Conservation (phyloP, 2,113 vertebrate species). For the Lathamus discolor region DNA sequence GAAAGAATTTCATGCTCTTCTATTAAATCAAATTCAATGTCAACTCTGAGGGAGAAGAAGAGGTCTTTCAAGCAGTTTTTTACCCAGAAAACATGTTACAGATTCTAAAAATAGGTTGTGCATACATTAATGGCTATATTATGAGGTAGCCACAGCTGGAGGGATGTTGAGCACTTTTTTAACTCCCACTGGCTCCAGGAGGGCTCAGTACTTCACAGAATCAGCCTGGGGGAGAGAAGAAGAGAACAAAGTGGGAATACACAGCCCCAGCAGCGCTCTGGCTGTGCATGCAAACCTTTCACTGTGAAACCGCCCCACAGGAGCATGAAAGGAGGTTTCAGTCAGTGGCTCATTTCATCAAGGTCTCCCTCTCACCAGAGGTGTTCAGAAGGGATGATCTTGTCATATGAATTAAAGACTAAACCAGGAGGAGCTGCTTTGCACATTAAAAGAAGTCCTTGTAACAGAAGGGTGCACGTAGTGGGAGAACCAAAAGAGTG, state of each 20-base stretch:
- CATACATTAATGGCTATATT: conserved; percentile 40
- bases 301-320: background rate
- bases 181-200: background rate
- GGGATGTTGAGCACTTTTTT: background rate
- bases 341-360: background rate
- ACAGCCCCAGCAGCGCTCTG: background rate
- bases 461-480: background rate
- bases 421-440: background rate
- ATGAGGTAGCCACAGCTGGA: background rate
- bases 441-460: background rate
- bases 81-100: background rate
- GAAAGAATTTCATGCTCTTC: conserved; percentile 57
- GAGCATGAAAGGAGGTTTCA: background rate
- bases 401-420: background rate
- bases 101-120: conserved; percentile 39
- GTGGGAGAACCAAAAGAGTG: background rate
- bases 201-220: conserved; percentile 27
- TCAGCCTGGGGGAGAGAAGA: background rate
- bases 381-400: background rate
- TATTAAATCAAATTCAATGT: conserved; percentile 53
- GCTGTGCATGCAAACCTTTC: background rate
- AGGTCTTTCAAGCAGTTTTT: conserved; percentile 28
- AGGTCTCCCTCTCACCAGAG: background rate
- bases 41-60: background rate
- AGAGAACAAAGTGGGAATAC: conserved; percentile 36